Conservation (phyloP, 2,888 invertebrate genomes). For the Pseudoips prasinana region DNA sequence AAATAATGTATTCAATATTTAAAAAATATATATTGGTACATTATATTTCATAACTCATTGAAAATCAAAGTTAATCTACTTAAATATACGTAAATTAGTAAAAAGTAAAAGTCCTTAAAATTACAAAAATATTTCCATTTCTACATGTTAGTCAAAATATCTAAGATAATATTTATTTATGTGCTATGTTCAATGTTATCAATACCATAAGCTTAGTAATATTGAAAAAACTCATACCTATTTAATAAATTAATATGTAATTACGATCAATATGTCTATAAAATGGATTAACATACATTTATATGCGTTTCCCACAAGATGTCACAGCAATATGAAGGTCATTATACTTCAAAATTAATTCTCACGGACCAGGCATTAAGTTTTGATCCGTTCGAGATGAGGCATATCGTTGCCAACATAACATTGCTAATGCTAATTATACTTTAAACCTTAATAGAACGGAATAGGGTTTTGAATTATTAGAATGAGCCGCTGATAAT, state of each 20-base stretch:
- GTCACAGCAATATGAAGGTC: constrained; percentile 64
- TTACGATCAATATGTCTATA: constrained; percentile 28
- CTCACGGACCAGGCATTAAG: constrained; percentile 68
- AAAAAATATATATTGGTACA: too few relatives aligned
- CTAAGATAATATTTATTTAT: neutral
- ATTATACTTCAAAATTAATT: constrained; percentile 71
- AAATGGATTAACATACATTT: constrained; percentile 39
- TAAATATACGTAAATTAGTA: too few relatives aligned
- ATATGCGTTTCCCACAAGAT: constrained; percentile 54
- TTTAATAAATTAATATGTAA: constrained; percentile 23
- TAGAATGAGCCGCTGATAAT: constrained; percentile 1
- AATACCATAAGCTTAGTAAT: constrained; percentile 10
- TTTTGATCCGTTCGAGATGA: constrained; percentile 60
- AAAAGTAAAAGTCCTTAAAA: too few relatives aligned
- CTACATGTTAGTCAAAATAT: too few relatives aligned
- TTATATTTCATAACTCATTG: too few relatives aligned
- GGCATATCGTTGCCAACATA: constrained; percentile 48
- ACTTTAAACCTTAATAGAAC: constrained; percentile 30
- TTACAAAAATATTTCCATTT: too few relatives aligned
- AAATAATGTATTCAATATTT: too few relatives aligned
- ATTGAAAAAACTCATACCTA: constrained; percentile 9
- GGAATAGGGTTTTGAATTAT: constrained; percentile 24
- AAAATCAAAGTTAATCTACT: too few relatives aligned
- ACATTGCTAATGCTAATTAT: constrained; percentile 9
- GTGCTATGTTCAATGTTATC: neutral